Evolutionary conservation across 2,113 vertebrate genomes (phyloP).

Genomic region (Nannobrachium achirus): DNA sequence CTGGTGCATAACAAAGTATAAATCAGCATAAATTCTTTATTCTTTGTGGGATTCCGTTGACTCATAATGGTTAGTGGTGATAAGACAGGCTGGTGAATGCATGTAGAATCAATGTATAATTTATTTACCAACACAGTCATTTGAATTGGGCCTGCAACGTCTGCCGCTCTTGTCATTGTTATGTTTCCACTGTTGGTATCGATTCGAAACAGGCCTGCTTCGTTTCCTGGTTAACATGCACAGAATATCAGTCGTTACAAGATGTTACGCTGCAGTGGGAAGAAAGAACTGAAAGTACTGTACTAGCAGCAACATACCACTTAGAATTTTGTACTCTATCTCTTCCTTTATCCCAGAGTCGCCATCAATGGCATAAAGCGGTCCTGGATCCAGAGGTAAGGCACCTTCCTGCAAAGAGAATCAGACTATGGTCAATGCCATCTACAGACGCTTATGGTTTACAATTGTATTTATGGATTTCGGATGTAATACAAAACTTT

Average conservation of each 20-base stretch:
- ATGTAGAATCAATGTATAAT: no score
- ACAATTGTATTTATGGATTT: no score
- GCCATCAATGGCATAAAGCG: conserved; percentile 84
- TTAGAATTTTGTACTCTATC: conserved; percentile 77
- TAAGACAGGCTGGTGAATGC: no score
- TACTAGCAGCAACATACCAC: conserved; percentile 62
- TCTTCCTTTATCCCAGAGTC: conserved; percentile 75
- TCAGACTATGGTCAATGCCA: background rate
- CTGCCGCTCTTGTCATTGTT: conserved; percentile 74
- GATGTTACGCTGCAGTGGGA: background rate
- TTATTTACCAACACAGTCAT: conserved; percentile 83
- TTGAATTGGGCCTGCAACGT: conserved; percentile 44
- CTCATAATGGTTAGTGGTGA: no score
- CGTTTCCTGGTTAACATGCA: conserved; percentile 72
- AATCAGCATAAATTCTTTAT: no score
- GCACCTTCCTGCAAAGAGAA: conserved; percentile 62
- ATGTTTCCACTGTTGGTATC: conserved; percentile 74
- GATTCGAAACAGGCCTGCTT: conserved; percentile 66
- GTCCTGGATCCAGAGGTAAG: conserved; percentile 78
- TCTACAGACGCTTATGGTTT: background rate
- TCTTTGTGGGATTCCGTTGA: no score
- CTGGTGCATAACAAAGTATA: no score
- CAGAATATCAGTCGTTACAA: background rate
- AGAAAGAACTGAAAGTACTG: background rate
- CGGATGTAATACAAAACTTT: no score